Evolutionary conservation across 2,113 vertebrate genomes (phyloP), one percentile per base, ranked within the genome.

Genomic region (Saguinus imperator): DNA sequence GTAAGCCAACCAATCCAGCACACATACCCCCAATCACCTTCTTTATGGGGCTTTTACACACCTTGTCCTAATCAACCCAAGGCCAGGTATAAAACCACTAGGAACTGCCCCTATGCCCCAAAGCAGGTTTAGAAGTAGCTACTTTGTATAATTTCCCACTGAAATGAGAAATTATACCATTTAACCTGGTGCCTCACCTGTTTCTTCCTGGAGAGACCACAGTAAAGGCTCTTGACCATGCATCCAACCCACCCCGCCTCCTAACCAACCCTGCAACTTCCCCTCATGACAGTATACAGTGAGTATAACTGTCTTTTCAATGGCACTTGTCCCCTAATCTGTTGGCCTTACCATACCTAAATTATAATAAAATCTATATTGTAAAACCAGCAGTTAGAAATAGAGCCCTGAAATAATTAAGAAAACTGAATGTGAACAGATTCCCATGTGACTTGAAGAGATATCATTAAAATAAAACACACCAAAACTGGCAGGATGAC

Each of bases 401-500:
- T 4, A 50, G 58, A 58, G 52, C 13, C 3, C 32, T 9, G 45
- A 79, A 57, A 55, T 70, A 94, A 68, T 85, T 45, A 40, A 57
- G 25, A 79, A 91, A 93, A 64, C 12, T 27, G 25, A 90, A n/a
- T 64, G 23, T 64, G 27, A 89, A 94, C 11, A 95, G 43, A 72
- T 55, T 92, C 13, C 8, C 10, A 6, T 68, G 57, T 66, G n/a
- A 82, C 20, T 87, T 48, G 29, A 76, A 80, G 21, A 87, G 68
- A 1, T 40, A 75, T 43, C 16, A 75, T 43, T 57, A 50, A 58
- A 72, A 61, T 5, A 37, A 89, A 57, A 84, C 76, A 12, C 8
- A 48, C 25, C 3, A 45, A 55, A 87, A 72, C 35, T 73, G 25
- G 12, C 16, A 64, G 1, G 16, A 32, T 43, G 29, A 18, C 45